Conservation (phyloP, 2,888 invertebrate genomes). For the Amblyteles armatorius region DNA sequence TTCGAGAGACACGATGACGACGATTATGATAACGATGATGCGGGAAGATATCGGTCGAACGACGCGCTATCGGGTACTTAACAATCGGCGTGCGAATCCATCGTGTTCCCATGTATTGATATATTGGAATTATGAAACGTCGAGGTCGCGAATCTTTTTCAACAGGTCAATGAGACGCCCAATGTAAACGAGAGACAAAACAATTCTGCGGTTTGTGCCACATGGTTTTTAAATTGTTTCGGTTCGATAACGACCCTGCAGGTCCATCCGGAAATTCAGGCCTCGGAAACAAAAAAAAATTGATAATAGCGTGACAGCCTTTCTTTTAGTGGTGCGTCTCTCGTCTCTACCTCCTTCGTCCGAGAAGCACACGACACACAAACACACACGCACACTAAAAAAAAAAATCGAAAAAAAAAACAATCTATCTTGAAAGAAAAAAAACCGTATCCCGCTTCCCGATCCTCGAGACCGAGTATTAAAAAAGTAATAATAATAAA, state of each 20-base stretch:
- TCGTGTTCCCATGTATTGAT: conserved; percentile 21
- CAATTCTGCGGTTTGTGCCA: background rate
- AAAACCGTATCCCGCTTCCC: background rate
- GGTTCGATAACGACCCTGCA: background rate
- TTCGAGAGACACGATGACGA: conserved; percentile 4
- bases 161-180: conserved; percentile 4
- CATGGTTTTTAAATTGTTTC: background rate
- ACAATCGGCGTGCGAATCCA: conserved; percentile 52
- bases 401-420: conserved; percentile 38
- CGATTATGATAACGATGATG: background rate
- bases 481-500: background rate
- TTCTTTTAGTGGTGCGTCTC: conserved; percentile 25
- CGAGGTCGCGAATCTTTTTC: conserved; percentile 11
- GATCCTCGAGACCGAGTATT: conserved; percentile 5
- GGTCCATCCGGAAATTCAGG: background rate
- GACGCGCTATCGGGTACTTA: conserved; percentile 48
- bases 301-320: background rate
- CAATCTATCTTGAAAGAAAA: background rate
- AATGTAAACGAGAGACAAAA: too few species aligned
- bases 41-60: conserved; percentile 17
- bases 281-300: background rate
- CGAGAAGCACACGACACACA: conserved; percentile 11
- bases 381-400: conserved; percentile 22
- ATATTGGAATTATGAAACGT: conserved; percentile 28
- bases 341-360: conserved; percentile 13